Evolutionary conservation across 2,888 invertebrate genomes (phyloP).

Genomic region (Resseliella maxima): DNA sequence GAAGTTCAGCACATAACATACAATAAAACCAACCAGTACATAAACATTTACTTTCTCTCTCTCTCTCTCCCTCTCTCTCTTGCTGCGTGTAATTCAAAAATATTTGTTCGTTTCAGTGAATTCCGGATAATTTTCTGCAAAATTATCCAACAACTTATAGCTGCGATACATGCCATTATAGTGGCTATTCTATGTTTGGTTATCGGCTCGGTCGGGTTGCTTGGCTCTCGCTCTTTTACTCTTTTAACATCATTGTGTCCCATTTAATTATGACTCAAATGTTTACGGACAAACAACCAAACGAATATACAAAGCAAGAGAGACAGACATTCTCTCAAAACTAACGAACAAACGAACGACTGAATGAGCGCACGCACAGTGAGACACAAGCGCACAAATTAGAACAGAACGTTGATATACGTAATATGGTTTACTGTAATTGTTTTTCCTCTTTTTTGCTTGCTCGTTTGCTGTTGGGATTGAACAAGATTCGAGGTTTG

Average conservation of each 20-base stretch:
- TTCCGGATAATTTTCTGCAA: not conserved
- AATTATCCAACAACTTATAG: constrained; percentile 45
- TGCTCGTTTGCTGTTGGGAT: not conserved
- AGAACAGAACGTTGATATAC: not conserved
- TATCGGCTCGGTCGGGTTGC: not conserved
- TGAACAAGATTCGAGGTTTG: not conserved
- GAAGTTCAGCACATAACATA: not conserved
- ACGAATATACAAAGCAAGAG: not conserved
- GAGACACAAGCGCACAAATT: not conserved
- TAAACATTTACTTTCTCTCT: too few species aligned
- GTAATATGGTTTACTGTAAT: constrained; percentile 20
- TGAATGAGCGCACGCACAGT: not conserved
- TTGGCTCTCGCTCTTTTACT: not conserved
- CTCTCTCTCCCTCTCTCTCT: too few species aligned
- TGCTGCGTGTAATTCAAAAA: too few species aligned
- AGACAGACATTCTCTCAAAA: not conserved
- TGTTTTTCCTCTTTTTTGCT: not conserved
- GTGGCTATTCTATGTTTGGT: not conserved
- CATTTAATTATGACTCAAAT: constrained; percentile 38
- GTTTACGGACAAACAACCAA: constrained; percentile 39
- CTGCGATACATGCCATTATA: constrained; percentile 32
- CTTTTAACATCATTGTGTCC: constrained; percentile 32
- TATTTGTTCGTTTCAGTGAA: not conserved
- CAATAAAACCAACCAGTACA: not conserved
- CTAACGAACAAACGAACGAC: not conserved